A percentile compares a stretch with the other conserved stretches of the same genome.
Conservation (phyloP, 2,113 vertebrate genomes). For the Paramisgurnus dabryanus region DNA sequence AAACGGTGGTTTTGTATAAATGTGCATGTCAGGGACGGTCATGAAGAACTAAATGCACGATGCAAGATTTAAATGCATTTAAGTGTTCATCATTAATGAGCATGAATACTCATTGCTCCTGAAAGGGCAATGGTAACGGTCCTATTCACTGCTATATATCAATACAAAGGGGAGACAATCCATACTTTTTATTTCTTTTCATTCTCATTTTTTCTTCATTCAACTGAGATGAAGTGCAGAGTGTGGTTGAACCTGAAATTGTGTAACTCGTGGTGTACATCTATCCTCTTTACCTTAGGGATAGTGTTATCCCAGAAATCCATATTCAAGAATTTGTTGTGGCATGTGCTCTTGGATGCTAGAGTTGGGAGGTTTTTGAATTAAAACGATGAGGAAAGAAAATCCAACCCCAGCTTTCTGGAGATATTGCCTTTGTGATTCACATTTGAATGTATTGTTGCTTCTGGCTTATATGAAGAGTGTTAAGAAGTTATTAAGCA, state of each 20-base stretch:
- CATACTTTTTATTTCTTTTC: not conserved
- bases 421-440: constrained; percentile 60
- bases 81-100: constrained; percentile 17
- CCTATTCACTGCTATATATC: not conserved
- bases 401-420: not conserved
- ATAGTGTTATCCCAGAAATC: constrained; percentile 19
- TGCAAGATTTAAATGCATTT: constrained; percentile 37
- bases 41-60: constrained; percentile 23
- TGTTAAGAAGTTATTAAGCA: not conserved
- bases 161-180: not conserved
- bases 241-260: constrained; percentile 8
- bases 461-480: not conserved
- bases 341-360: not conserved
- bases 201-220: not conserved
- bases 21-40: constrained; percentile 49
- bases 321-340: not conserved
- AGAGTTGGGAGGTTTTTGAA: not conserved
- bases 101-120: constrained; percentile 8
- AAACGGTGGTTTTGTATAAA: constrained; percentile 49
- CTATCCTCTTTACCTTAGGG: not conserved
- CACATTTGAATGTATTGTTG: constrained; percentile 59
- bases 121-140: not conserved
- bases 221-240: not conserved
- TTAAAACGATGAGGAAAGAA: constrained; percentile 13
- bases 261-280: not conserved